Evolutionary conservation across 2,113 vertebrate species (phyloP), one percentile per base, ranked within the genome.

Genomic region (Chitala chitala): DNA sequence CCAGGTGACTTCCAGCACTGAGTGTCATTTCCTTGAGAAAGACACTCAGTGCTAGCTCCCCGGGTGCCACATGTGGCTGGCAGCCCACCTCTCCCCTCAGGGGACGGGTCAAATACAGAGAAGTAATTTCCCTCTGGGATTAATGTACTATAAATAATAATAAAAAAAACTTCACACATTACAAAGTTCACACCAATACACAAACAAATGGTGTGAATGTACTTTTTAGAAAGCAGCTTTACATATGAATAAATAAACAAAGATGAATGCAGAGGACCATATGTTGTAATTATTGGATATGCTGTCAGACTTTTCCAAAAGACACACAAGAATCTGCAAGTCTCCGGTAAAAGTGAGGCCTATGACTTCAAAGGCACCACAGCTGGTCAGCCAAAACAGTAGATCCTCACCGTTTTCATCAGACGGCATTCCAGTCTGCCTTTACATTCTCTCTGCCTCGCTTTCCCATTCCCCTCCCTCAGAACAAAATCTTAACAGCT

Each of bases 181-280:
- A n/a, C n/a, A n/a, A n/a, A 69, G 61, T 66, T 44, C 51, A 55
- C 42, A 26, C 61, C 17, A 29, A 50, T 59, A 64, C 6, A 24
- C 40, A 53, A 6, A 71, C 48, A 74, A 38, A 29, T n/a, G 4
- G 31, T 29, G 31, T 15, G 4, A 36, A 13, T 38, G 59, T 63
- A 36, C 31, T 20, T 36, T 63, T 38, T 33, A 63, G 59, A 33
- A 36, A 36, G 31, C n/a, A 33, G 59, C 31, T 63, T 63, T 15
- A 59, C 33, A 33, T 63, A 36, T 63, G 17, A 36, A 63, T 36
- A 63, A 63, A 36, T 63, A 63, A 33, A 38, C 59, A 63, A 63
- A 63, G 31, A 36, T 29, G 31, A 63, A 33, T 38, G 59, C 0
- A 29, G 59, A 63, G 33, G 59, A 38, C 15, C 38, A 38, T 38